Percentiles rank a stretch among this genome's conserved stretches.
phyloP scores from a whole-genome alignment of 1,140 invertebrate genomes.

The Leptinotarsa texana region DNA sequence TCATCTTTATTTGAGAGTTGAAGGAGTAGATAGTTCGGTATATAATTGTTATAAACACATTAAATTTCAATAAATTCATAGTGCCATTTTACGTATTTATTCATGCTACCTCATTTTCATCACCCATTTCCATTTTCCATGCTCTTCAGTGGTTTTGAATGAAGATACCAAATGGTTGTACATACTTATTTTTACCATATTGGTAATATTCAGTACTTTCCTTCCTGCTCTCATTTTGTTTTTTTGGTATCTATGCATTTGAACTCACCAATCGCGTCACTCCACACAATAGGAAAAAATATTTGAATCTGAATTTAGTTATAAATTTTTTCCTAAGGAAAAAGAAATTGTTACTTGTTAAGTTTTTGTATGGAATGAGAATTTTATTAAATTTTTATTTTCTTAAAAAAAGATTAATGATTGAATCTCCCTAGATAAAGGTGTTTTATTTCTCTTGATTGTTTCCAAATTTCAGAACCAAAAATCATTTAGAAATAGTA shows the following conservation, averaged over 20 bases:
- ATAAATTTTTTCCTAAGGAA: constrained; percentile 23
- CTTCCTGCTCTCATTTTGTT: background rate
- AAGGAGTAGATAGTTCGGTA: constrained; percentile 17
- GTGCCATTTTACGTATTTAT: constrained; percentile 56
- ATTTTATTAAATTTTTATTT: constrained; percentile 27
- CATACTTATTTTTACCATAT: background rate
- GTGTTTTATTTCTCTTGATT: constrained; percentile 23
- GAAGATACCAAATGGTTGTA: constrained; percentile 14
- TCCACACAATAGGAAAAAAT: constrained; percentile 1
- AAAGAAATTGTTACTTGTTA: constrained; percentile 23
- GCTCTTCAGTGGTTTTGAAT: constrained; percentile 7
- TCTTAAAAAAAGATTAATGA: constrained; percentile 25
- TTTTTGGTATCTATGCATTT: constrained; percentile 13
- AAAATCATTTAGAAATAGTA: background rate
- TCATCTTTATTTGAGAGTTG: constrained; percentile 13
- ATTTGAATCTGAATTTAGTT: constrained; percentile 6
- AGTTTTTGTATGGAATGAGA: constrained; percentile 21
- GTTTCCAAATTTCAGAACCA: constrained; percentile 3
- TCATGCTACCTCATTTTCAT: constrained; percentile 45
- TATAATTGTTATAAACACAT: constrained; percentile 46
- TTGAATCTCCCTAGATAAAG: constrained; percentile 12
- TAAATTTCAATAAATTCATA: constrained; percentile 57
- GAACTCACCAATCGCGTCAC: background rate
- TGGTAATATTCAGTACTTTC: background rate
- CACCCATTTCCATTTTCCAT: constrained; percentile 35